Base-by-base conservation (phyloP, 2,888 invertebrate genomes). In the Dryadula phaetusa region DNA sequence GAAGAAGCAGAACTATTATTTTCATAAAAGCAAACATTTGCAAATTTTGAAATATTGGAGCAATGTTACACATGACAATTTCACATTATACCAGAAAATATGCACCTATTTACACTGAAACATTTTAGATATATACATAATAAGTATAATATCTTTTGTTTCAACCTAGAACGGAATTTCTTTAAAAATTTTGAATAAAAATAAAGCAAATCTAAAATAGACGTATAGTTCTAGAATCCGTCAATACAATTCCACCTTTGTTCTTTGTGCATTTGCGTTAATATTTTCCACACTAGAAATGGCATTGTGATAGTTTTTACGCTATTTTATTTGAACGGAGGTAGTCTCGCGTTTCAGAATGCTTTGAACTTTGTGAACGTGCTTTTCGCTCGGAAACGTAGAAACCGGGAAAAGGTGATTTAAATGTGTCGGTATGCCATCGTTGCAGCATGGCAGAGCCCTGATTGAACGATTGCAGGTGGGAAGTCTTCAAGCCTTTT, bases 341-440 rank as follows among this genome's bases (percentile, higher is more conserved):
- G 49, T 63, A 58, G 42, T 56, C 56, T 63, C 63, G 67, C 47
- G 47, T 62, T 67, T 37, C 42, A 58, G 63, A 58, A 58, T 58
- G 49, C 58, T 44, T 46, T 67, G 49, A 62, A 49, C 18, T 25
- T 46, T 46, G 60, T 16, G 28, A 28, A 5, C 16, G 28, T 52
- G 49, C 28, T 28, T 52, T 32, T 52, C 10, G 28, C 16, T 25
- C 6, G 49, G 22, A 12, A 47, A 49, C n/a, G 47, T 49, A 25
- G 28, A 16, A 52, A 16, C 10, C 16, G 4, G 28, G 52, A 10
- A 28, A n/a, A 28, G 49, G 10, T 49, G 25, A 49, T 32, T 52
- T 52, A 16, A 52, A 32, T 12, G 10, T 1, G 28, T n/a, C 6
- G n/a, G 40, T n/a, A n/a, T 2, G 3, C 16, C 1, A 16, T 16